Conservation (phyloP, 2,888 invertebrate genomes). For the Ceriagrion tenellum region DNA sequence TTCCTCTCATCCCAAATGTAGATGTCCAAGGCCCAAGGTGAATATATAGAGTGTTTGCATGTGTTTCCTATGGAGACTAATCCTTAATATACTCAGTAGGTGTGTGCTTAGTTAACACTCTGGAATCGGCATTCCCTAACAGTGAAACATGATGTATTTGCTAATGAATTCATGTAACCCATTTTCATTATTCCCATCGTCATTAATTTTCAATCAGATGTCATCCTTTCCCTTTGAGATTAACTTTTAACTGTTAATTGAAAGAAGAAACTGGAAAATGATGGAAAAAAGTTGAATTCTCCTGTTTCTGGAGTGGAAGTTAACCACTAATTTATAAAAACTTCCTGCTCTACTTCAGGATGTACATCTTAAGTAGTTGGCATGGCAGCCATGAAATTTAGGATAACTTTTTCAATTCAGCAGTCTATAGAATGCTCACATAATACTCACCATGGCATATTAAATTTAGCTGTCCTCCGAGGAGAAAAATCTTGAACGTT, state of each 20-base stretch:
- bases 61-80: neutral
- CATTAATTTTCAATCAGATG: neutral
- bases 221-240: neutral
- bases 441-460: too few relatives aligned
- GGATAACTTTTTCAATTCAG: too few relatives aligned
- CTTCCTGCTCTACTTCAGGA: too few relatives aligned
- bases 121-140: neutral
- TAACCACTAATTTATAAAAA: too few relatives aligned
- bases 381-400: too few relatives aligned
- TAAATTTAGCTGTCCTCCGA: too few relatives aligned
- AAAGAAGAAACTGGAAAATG: neutral
- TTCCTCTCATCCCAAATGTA: neutral
- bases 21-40: slow-evolving; percentile 26
- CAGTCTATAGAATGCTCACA: too few relatives aligned
- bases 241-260: neutral
- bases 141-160: neutral
- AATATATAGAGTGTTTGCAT: slow-evolving; percentile 22
- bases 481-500: too few relatives aligned
- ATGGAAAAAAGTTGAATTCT: too few relatives aligned
- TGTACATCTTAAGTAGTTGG: too few relatives aligned
- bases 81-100: neutral
- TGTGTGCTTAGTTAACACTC: neutral
- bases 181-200: neutral
- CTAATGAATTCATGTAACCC: neutral
- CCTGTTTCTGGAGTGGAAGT: too few relatives aligned